These are phyloP conservation scores for Sarcophilus harrisii DNA, from an alignment of 2,797 vertebrate genomes.

Conservation along the genomic window DNA sequence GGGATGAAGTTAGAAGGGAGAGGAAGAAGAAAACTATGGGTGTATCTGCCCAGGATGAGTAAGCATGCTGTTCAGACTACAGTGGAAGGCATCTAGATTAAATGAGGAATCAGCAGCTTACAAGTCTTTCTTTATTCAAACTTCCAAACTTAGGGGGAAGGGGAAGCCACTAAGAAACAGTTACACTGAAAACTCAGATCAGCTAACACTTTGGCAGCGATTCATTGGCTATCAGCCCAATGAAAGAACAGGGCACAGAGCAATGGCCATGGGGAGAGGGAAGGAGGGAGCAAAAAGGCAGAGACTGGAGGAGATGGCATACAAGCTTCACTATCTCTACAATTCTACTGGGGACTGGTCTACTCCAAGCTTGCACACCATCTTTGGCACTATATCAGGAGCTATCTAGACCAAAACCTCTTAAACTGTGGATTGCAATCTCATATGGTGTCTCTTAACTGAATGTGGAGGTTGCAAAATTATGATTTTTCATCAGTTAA, in stretches of 20 bases:
- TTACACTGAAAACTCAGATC: fast-evolving
- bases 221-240: background rate
- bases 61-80: fast-evolving
- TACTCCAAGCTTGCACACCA: background rate
- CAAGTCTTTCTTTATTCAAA: background rate
- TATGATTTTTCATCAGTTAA: too few species aligned
- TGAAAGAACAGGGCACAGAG: background rate
- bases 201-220: background rate
- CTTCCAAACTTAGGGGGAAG: background rate
- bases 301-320: background rate
- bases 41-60: background rate
- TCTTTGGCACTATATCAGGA: background rate
- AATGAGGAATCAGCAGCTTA: background rate
- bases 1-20: fast-evolving
- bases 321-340: background rate
- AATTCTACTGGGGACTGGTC: background rate
- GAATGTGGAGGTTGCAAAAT: too few species aligned
- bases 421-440: too few species aligned
- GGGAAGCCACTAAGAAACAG: background rate
- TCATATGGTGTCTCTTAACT: too few species aligned
- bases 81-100: background rate
- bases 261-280: background rate
- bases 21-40: background rate
- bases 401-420: background rate
- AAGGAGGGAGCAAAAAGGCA: background rate